Base-by-base conservation (phyloP, 2,113 vertebrate genomes). In the Pluvialis apricaria region DNA sequence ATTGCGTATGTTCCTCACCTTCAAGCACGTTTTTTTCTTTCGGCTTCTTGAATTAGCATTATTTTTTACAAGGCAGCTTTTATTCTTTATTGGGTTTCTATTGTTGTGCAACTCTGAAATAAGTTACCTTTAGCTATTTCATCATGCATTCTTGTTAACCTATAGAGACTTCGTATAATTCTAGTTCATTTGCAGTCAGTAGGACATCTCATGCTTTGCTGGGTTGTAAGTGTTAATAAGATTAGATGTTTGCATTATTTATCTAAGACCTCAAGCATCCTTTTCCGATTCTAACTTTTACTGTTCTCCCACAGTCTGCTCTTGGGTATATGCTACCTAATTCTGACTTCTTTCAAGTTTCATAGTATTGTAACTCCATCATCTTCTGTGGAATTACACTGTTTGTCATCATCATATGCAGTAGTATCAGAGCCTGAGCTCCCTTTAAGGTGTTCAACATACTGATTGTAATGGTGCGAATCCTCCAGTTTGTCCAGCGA, bases 321-420 rank as follows among this genome's bases (percentile, higher is more conserved):
- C 9, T 61, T 84, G 18, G 32, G 25, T 60, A 72, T 58, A 25
- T n/a, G 40, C 38, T 70, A 51, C 31, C 8, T 61, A 65, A 75
- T 87, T 91, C 58, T 80, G 38, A 80, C 60, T 66, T 87, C 19
- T 57, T 62, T 52, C 58, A 54, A 70, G 28, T 81, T 61, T 62
- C 18, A 32, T 20, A 68, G 26, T 51, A 16, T 52, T 55, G 5
- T 62, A 82, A 70, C 10, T 45, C n/a, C 34, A 28, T 65, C 2
- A 21, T 38, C 42, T 45, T 78, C n/a, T 61, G 10, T 58, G 25
- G 25, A 88, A 47, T 69, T 47, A 31, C 8, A 5, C 15, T 34
- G n/a, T 1, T 72, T 73, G 86, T 40, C 29, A 47, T 71, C 26
- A 65, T 69, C 13, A 40, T 32, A 44, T 0, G 0, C 5, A 21